phyloP scores from a whole-genome alignment of 2,888 invertebrate species.

The Anarsia innoxiella region DNA sequence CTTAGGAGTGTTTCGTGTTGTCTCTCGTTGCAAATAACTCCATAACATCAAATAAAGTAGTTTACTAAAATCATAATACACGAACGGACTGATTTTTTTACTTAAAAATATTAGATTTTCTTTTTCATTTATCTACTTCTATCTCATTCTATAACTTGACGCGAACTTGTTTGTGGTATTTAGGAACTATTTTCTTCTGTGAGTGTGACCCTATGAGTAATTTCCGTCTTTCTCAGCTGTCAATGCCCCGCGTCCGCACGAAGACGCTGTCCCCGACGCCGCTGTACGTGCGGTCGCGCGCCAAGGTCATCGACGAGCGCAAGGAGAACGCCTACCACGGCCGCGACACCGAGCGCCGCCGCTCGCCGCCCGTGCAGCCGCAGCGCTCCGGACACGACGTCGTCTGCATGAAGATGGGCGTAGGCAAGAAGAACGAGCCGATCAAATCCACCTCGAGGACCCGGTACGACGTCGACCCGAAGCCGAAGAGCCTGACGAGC shows the following conservation, averaged over 20 bases:
- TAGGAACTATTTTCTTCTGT: no score
- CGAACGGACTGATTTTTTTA: no score
- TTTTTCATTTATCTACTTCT: no score
- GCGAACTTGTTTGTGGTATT: no score
- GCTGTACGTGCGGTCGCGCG: constrained; percentile 54
- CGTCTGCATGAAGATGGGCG: constrained; percentile 41
- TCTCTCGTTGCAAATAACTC: constrained; percentile 38
- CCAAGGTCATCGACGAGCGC: constrained; percentile 57
- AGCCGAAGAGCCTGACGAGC: constrained; percentile 47
- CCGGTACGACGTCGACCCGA: constrained; percentile 50
- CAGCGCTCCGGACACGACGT: constrained; percentile 51
- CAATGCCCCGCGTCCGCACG: constrained; percentile 58
- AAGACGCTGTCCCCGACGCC: constrained; percentile 55
- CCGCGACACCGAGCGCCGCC: constrained; percentile 44
- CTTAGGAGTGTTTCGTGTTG: constrained; percentile 48
- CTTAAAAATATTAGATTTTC: no score
- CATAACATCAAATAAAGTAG: no score
- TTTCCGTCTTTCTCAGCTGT: no score
- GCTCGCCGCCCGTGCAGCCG: constrained; percentile 32
- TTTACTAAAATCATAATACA: no score
- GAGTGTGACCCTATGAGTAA: no score
- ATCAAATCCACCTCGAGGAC: constrained; percentile 45
- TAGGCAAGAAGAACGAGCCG: constrained; percentile 49
- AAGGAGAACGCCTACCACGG: constrained; percentile 64
- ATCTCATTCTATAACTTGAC: no score